These are phyloP conservation scores for Nycticryphes semicollaris DNA, from an alignment of 2,113 vertebrate species.

Conservation along the genomic window DNA sequence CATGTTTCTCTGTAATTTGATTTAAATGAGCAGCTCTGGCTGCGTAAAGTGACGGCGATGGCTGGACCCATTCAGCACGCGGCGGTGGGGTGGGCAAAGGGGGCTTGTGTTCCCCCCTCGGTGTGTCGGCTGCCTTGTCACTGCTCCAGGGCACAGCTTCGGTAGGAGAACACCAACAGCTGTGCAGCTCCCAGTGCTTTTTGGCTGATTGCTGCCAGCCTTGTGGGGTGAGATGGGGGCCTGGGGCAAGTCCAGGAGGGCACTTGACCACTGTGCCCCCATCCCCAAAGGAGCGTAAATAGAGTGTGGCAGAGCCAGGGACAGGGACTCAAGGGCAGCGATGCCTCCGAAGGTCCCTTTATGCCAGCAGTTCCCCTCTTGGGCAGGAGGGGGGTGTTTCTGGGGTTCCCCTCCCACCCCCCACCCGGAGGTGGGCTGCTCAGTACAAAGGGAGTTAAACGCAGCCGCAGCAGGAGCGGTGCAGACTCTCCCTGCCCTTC, in stretches of 20 bases:
- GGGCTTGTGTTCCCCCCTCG: rapidly evolving
- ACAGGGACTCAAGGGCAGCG: not conserved
- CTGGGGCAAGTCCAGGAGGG: not conserved
- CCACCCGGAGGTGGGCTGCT: rapidly evolving
- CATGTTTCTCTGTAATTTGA: rapidly evolving
- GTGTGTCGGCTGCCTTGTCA: not conserved
- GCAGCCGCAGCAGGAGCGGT: rapidly evolving
- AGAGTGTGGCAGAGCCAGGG: rapidly evolving
- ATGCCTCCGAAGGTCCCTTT: rapidly evolving
- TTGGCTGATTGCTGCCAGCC: rapidly evolving
- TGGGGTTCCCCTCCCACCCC: not conserved
- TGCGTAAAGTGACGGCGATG: rapidly evolving
- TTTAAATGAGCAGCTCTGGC: rapidly evolving
- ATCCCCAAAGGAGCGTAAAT: rapidly evolving
- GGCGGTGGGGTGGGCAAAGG: rapidly evolving
- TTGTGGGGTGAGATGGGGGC: not conserved
- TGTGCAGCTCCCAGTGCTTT: rapidly evolving
- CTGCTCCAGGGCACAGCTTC: not conserved
- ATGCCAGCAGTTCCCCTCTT: not conserved
- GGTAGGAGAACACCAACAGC: rapidly evolving
- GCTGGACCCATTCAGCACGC: rapidly evolving
- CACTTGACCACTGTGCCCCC: rapidly evolving
- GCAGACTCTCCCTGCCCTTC: not conserved
- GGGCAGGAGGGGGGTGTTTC: rapidly evolving
- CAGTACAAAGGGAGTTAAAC: rapidly evolving